Base-by-base conservation (phyloP, 2,888 invertebrate species). In the Griposia aprilina region DNA sequence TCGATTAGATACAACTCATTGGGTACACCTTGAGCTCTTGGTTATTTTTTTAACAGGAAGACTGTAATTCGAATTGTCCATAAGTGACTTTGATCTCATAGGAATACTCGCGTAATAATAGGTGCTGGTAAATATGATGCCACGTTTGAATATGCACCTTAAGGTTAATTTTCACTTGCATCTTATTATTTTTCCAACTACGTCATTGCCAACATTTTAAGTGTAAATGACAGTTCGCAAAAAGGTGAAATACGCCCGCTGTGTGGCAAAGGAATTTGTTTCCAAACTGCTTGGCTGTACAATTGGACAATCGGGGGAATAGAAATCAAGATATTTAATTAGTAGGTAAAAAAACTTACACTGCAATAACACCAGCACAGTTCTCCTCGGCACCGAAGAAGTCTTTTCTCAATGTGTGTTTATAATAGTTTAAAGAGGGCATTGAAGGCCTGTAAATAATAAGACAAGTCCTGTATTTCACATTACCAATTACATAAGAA, bases 401-500 rank as follows among this genome's bases (percentile, higher is more conserved):
- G 70, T 98, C 97, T 92, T 97, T 98, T 82, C 98, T 95, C 67
- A 98, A 92, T 0, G 97, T 97, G 88, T 98, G 98, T 87, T 98
- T 98, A 94, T 98, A 98, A 88, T 98, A 98, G 91, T 98, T 97
- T 67, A 98, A 93, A 0, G 98, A 98, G 0, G 98, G 98, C 98
- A 98, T 98, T 0, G 98, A 98, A 0, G 98, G 98, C 76, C 98
- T 97, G 93, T 68, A 94, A 86, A 59, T 20, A 23, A 6, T 23
- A 13, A 55, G 4, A 2, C 0, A 23, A 52, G 1, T 55, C 23
- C 4, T 62, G 5, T 45, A 50, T 45, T 55, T 0, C 20, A 11
- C 6, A 45, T 30, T 0, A 26, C 13, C 4, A n/a, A n/a, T 15
- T n/a, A 65, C 65, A 15, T 8, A 36, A 41, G 15, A 65, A 41